phyloP scores from a whole-genome alignment of 1,140 invertebrate genomes.

The Diorhabda sublineata region DNA sequence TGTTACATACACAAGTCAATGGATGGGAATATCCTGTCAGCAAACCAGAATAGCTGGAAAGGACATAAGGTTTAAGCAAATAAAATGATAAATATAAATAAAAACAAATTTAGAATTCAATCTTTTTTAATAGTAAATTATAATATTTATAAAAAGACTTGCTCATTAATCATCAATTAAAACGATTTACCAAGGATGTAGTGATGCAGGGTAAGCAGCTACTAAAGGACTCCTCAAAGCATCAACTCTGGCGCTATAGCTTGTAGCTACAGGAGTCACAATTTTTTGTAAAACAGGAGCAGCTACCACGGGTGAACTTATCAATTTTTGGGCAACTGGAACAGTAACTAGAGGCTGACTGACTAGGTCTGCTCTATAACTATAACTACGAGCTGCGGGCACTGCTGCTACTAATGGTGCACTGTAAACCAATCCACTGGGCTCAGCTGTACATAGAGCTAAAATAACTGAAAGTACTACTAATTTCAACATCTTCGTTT shows the following conservation, averaged over 20 bases:
- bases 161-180: too few species aligned
- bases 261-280: conserved; percentile 23
- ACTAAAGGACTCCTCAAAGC: conserved; percentile 25
- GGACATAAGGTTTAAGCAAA: too few species aligned
- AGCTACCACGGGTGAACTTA: conserved; percentile 3
- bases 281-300: conserved; percentile 7
- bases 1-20: too few species aligned
- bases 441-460: conserved; percentile 29
- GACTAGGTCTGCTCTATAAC: conserved; percentile 25
- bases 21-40: too few species aligned
- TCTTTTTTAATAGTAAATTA: too few species aligned
- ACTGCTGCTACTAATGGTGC: conserved; percentile 10
- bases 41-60: too few species aligned
- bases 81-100: too few species aligned
- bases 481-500: conserved; percentile 35
- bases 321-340: conserved; percentile 11
- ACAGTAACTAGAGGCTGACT: conserved; percentile 20
- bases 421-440: conserved; percentile 9
- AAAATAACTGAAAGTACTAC: conserved; percentile 36
- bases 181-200: too few species aligned
- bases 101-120: too few species aligned
- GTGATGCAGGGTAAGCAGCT: conserved; percentile 17
- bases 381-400: conserved; percentile 24
- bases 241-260: conserved; percentile 24
- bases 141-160: too few species aligned